Conservation (phyloP, 2,797 vertebrate genomes). For the Rallus crepitans region DNA sequence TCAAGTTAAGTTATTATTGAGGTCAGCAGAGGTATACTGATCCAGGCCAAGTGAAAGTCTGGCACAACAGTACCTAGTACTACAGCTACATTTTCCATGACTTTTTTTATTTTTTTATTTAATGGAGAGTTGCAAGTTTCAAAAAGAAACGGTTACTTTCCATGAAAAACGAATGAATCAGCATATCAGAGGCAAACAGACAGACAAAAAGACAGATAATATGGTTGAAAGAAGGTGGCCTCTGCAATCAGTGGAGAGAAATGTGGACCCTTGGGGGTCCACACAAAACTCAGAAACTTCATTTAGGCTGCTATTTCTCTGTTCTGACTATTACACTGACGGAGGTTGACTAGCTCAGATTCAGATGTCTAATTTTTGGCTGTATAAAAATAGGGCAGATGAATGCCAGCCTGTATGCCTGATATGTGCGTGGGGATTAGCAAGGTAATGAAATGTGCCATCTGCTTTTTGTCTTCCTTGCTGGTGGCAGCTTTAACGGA, state of each 20-base stretch:
- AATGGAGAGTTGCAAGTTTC: not conserved
- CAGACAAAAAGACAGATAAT: not conserved
- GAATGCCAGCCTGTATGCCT: not conserved
- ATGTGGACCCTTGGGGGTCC: accelerated
- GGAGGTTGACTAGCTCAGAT: not conserved
- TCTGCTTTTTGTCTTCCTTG: constrained; percentile 13
- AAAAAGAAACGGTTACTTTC: not conserved
- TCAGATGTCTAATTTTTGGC: not conserved
- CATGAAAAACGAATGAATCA: constrained; percentile 21
- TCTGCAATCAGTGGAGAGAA: not conserved
- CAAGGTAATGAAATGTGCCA: not conserved
- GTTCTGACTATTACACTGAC: not conserved
- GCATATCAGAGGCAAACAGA: not conserved
- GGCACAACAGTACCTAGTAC: constrained; percentile 4
- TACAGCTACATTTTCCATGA: constrained; percentile 38
- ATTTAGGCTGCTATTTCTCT: not conserved
- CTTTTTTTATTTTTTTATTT: not conserved
- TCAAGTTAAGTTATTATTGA: constrained; percentile 51
- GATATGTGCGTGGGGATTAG: not conserved
- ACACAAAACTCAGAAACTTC: not conserved
- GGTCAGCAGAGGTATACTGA: constrained; percentile 57
- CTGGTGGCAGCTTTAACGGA: not conserved
- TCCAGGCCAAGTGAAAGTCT: constrained; percentile 56
- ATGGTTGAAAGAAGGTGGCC: not conserved
- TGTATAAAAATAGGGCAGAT: not conserved